Evolutionary conservation across 2,797 vertebrate genomes (phyloP), one percentile per base, ranked within the genome.

Genomic region (Sus cebifrons): DNA sequence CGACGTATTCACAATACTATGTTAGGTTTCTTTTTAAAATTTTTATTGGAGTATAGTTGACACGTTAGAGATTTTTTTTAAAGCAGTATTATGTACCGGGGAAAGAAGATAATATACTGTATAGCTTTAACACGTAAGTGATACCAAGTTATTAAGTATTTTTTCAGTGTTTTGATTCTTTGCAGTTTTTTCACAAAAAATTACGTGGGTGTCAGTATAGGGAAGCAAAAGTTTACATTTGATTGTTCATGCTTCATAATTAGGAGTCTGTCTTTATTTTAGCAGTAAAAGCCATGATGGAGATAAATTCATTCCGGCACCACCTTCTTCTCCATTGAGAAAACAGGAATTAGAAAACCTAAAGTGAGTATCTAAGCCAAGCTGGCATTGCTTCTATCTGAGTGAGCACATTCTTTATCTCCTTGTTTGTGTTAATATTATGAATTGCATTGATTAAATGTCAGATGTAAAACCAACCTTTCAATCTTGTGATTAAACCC

Each of bases 341-440:
- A 99, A 99, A 97, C 99, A 99, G 97, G 99, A 99, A 97, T 98
- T 99, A 70, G 99, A 99, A 98, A 99, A 99, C 97, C 99, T 99
- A 98, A 99, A 99, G 99, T 99, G 98, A 98, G 95, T 98, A 97
- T n/a, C 70, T 78, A 27, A 58, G 70, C 56, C 82, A n/a, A 87
- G 77, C n/a, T 65, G 85, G 7, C 74, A 36, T 68, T 70, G 25
- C 6, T 6, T 49, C 20, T 95, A 2, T 23, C 65, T 12, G 89
- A 83, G 29, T 18, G 25, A 92, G 3, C 36, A 44, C 4, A 9
- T 82, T 92, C 29, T 62, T 36, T 82, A 56, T 58, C 44, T 60
- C 23, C 15, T 40, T 71, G 74, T 60, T 79, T 23, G 10, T 79
- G 17, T 83, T 94, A 32, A 65, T 44, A 25, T 58, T 71, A 73